phyloP scores from a whole-genome alignment of 1,140 invertebrate genomes.

The Pseudomyrmex pallidus region DNA sequence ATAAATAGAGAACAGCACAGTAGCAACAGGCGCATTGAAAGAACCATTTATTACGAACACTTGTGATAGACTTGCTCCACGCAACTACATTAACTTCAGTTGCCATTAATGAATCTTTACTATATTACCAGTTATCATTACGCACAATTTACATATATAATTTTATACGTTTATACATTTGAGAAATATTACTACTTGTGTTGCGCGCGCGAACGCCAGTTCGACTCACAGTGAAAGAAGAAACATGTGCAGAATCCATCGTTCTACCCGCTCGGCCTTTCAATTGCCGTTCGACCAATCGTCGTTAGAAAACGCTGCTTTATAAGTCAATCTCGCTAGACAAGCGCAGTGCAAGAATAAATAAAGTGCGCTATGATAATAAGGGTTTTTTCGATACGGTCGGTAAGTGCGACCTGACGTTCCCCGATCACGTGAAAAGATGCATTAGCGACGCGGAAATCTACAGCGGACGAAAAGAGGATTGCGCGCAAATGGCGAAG shows the following conservation, averaged over 20 bases:
- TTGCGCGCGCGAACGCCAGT: background rate
- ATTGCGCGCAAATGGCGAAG: background rate
- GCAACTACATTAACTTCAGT: background rate
- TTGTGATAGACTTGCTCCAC: slow-evolving; percentile 10
- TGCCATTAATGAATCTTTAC: slow-evolving; percentile 23
- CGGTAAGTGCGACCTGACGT: too few species aligned
- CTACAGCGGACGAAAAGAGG: background rate
- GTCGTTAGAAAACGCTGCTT: slow-evolving; percentile 50
- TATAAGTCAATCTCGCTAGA: slow-evolving; percentile 45
- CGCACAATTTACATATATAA: slow-evolving; percentile 1
- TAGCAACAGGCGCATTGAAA: background rate
- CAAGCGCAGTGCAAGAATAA: slow-evolving; percentile 43
- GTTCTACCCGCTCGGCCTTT: slow-evolving; percentile 21
- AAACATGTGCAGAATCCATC: background rate
- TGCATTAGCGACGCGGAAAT: background rate
- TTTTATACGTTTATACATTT: background rate
- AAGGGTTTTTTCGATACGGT: background rate
- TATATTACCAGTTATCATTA: background rate
- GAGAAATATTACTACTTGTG: slow-evolving; percentile 5
- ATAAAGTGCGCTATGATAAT: slow-evolving; percentile 51
- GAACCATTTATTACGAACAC: slow-evolving; percentile 1
- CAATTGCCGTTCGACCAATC: slow-evolving; percentile 26
- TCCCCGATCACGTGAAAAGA: background rate
- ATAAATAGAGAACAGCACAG: background rate
- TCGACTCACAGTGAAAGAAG: background rate